Evolutionary conservation across 2,113 vertebrate species (phyloP), one percentile per base, ranked within the genome.

Genomic region (Phylloscopus whistleri): DNA sequence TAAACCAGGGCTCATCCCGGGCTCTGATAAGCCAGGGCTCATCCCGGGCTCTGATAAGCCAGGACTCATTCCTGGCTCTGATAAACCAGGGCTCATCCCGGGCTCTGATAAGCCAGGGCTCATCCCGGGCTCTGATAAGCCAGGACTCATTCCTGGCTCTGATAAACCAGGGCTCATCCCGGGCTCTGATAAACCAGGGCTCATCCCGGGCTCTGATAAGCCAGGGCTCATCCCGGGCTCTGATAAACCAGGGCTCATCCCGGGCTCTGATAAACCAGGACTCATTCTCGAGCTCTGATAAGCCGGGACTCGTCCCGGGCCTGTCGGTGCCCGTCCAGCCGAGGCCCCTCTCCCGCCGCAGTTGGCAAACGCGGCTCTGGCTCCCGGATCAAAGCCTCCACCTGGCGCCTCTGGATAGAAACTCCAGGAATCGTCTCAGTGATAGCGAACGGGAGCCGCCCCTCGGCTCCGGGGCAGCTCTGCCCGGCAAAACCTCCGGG

Each of bases 81-180:
- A n/a, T n/a, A n/a, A n/a, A n/a, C n/a, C n/a, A n/a, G n/a, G n/a
- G 0, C 19, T 75, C 76, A 48, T 18, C 0, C 6, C 39, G 6
- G 5, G 4, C 11, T n/a, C 44, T 31, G 56, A 46, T 59, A 59
- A 37, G 0, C 6, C 27, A 13, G 16, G n/a, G n/a, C n/a, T n/a
- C n/a, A n/a, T n/a, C n/a, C n/a, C n/a, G n/a, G n/a, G n/a, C n/a
- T n/a, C n/a, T n/a, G n/a, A n/a, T n/a, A n/a, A n/a, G n/a, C n/a
- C n/a, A n/a, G n/a, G n/a, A n/a, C n/a, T n/a, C n/a, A n/a, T n/a
- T n/a, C n/a, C n/a, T n/a, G n/a, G n/a, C n/a, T n/a, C n/a, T n/a
- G n/a, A n/a, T n/a, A n/a, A n/a, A n/a, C n/a, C n/a, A n/a, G n/a
- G n/a, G n/a, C n/a, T n/a, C n/a, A n/a, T n/a, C n/a, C n/a, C n/a